Evolutionary conservation across 2,888 invertebrate genomes (phyloP).

Genomic region (Patella depressa): DNA sequence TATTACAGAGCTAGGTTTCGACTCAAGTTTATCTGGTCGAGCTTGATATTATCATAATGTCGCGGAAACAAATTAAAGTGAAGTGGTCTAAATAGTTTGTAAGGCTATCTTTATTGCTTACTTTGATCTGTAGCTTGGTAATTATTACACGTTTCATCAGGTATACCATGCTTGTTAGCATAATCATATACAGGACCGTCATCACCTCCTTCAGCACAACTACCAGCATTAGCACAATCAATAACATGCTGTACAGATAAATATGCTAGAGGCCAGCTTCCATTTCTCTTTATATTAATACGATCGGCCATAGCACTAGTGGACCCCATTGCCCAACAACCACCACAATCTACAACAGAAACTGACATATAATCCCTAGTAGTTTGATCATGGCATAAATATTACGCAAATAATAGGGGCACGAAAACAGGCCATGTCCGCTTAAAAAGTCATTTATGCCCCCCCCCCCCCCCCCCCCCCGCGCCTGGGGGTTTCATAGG

Average conservation of each 20-base stretch:
- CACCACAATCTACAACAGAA: constrained; percentile 69
- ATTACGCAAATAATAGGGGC: too few relatives aligned
- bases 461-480: too few relatives aligned
- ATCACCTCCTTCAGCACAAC: constrained; percentile 61
- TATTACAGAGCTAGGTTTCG: too few relatives aligned
- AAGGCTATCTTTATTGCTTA: constrained; percentile 37
- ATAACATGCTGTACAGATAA: constrained; percentile 72
- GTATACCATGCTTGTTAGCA: constrained; percentile 71
- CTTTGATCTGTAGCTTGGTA: constrained; percentile 72
- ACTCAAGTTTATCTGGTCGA: too few relatives aligned
- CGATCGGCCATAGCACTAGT: constrained; percentile 72
- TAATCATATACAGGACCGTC: constrained; percentile 70
- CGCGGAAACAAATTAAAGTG: too few relatives aligned
- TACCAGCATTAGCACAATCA: constrained; percentile 72
- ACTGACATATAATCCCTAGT: too few relatives aligned
- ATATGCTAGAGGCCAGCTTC: constrained; percentile 71
- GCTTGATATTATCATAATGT: too few relatives aligned
- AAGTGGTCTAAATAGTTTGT: too few relatives aligned
- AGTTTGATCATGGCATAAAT: too few relatives aligned
- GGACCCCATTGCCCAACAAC: constrained; percentile 72
- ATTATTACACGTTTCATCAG: constrained; percentile 73
- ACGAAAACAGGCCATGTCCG: too few relatives aligned
- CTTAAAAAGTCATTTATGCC: too few relatives aligned
- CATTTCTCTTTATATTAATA: constrained; percentile 71
- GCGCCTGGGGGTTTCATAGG: too few relatives aligned